These are phyloP conservation scores for Aphaenogaster rudis DNA, from an alignment of 1,140 invertebrate genomes.

Conservation along the genomic window DNA sequence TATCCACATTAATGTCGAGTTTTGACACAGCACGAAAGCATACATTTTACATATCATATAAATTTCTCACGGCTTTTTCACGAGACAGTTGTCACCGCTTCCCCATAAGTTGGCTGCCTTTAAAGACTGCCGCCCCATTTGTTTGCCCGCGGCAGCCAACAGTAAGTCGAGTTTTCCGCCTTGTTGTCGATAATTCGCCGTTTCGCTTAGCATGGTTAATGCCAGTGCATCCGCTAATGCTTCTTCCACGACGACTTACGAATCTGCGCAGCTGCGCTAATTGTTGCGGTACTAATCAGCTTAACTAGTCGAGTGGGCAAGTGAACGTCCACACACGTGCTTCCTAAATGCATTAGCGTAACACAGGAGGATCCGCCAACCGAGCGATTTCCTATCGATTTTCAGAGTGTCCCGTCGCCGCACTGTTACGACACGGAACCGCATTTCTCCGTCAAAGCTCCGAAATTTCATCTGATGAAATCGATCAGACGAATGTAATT, in stretches of 20 bases:
- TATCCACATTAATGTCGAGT: too few relatives aligned
- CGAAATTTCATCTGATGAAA: constrained; percentile 8
- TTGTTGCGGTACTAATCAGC: constrained; percentile 61
- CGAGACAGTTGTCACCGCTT: constrained; percentile 31
- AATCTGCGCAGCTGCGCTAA: constrained; percentile 59
- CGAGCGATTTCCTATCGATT: constrained; percentile 55
- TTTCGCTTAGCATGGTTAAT: constrained; percentile 54
- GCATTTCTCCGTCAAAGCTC: not conserved
- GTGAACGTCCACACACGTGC: constrained; percentile 47
- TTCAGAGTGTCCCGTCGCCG: constrained; percentile 4
- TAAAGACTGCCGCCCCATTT: constrained; percentile 23
- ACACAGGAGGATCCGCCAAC: constrained; percentile 26
- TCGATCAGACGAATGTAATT: not conserved
- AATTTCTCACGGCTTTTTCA: constrained; percentile 9
- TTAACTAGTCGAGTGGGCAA: constrained; percentile 54
- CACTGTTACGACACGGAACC: not conserved
- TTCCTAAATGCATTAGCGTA: constrained; percentile 60
- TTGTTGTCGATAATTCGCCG: constrained; percentile 57
- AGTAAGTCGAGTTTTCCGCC: constrained; percentile 50
- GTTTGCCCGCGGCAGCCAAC: not conserved
- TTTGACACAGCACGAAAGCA: not conserved
- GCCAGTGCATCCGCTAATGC: constrained; percentile 43
- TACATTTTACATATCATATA: not conserved
- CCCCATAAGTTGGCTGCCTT: not conserved
- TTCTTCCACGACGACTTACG: constrained; percentile 56